phyloP scores from a whole-genome alignment of 1,140 invertebrate species.

The Brachionus paranguensis region DNA sequence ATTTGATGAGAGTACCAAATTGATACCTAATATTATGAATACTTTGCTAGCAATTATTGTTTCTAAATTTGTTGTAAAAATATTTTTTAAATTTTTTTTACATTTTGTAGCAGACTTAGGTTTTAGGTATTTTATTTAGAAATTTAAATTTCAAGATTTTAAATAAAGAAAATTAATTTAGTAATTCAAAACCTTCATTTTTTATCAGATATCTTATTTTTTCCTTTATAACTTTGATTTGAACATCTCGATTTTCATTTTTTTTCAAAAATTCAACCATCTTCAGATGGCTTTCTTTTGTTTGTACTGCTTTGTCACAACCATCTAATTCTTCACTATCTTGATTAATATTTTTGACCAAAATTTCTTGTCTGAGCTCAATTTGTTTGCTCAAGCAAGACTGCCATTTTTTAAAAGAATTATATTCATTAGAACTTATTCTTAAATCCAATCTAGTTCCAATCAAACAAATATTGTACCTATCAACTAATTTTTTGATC shows the following conservation, averaged over 20 bases:
- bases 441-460: neutral
- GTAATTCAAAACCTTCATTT: neutral
- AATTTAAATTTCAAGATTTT: too few relatives aligned
- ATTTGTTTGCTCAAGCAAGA: neutral
- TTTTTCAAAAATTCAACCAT: neutral
- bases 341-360: neutral
- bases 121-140: too few relatives aligned
- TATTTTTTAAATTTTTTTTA: too few relatives aligned
- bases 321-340: neutral
- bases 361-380: neutral
- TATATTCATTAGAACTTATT: neutral
- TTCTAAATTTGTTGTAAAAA: too few relatives aligned
- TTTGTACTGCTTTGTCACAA: neutral
- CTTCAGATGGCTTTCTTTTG: neutral
- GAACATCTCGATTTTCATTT: neutral
- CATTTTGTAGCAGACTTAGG: too few relatives aligned
- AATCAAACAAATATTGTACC: constrained; percentile 15
- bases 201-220: neutral
- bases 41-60: too few relatives aligned
- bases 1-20: too few relatives aligned
- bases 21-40: too few relatives aligned
- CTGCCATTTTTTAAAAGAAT: constrained; percentile 1
- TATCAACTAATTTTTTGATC: neutral
- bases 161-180: neutral
- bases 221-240: neutral